Evolutionary conservation across 2,888 invertebrate genomes (phyloP), one percentile per base, ranked within the genome.

Genomic region (Halocaridina rubra): DNA sequence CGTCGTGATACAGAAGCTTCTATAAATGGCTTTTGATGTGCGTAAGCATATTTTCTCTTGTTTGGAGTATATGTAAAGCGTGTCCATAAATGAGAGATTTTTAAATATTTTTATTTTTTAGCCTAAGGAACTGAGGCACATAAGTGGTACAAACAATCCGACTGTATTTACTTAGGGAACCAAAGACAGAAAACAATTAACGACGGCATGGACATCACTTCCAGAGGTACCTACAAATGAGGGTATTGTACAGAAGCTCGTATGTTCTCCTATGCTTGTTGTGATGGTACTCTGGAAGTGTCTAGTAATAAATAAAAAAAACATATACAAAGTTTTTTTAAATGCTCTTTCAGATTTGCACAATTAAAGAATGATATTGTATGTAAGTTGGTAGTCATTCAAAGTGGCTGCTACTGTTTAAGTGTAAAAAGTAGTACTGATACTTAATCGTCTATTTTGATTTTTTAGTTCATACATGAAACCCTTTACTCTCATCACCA

Each of bases 1-100:
- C 32, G 77, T 78, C 72, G 67, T 84, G 72, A 84, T 78, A 80
- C 80, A 81, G 57, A 84, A 78, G 78, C 77, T 84, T 84, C 82
- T 84, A 59, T 72, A 72, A 77, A 77, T 61, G 77, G 77, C 82
- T 78, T 84, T 77, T 76, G 82, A 84, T 71, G 76, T 78, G 82
- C 72, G 74, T 72, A 53, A 77, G 29, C 24, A n/a, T 19, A n/a
- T 53, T 13, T n/a, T 84, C 46, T 80, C 33, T 72, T 78, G 32
- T 76, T 32, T 53, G 72, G 75, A 27, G 32, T 78, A 72, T 77
- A 75, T 78, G 71, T 78, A 78, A 71, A 77, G 78, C 24, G 57
- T 80, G 57, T 84, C 53, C 71, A 59, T 46, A 32, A n/a, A 72
- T 72, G 72, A 78, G 59, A 78, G 74, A 61, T 74, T 53, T 67